A percentile compares a stretch with the other conserved stretches of the same genome.
Conservation (phyloP, 1,140 invertebrate genomes). For the Anastrepha obliqua region DNA sequence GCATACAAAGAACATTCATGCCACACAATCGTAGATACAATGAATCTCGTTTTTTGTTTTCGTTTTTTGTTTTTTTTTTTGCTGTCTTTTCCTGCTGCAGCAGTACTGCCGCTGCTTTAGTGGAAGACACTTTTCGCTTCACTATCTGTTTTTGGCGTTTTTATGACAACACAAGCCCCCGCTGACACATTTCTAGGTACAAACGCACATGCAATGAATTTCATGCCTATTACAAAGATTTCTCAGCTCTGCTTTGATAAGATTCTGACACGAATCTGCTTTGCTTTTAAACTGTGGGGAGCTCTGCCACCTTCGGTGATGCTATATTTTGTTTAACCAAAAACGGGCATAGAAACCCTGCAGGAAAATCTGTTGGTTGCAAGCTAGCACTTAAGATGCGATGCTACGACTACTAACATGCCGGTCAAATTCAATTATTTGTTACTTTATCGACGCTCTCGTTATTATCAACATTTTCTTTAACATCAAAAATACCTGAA, state of each 20-base stretch:
- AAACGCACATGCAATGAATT: neutral
- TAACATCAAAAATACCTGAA: too few relatives aligned
- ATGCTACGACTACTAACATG: too few relatives aligned
- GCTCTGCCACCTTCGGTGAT: neutral
- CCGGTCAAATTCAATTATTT: too few relatives aligned
- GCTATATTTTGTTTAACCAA: neutral
- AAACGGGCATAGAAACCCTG: neutral
- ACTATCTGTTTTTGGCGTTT: constrained; percentile 38
- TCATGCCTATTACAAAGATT: constrained; percentile 10
- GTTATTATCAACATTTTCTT: too few relatives aligned
- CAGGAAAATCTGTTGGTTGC: neutral
- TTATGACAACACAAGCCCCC: neutral
- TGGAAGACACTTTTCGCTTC: constrained; percentile 21
- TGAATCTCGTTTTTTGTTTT: neutral
- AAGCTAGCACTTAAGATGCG: neutral
- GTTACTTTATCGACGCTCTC: too few relatives aligned
- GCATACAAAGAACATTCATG: neutral
- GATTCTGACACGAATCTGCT: constrained; percentile 17
- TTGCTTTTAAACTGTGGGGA: neutral
- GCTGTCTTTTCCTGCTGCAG: neutral
- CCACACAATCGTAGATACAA: neutral
- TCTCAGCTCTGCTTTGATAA: constrained; percentile 43
- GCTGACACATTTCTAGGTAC: neutral
- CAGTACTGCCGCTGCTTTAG: neutral
- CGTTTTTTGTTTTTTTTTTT: neutral